phyloP scores from a whole-genome alignment of 1,140 invertebrate species.

The Trichonephila inaurata region DNA sequence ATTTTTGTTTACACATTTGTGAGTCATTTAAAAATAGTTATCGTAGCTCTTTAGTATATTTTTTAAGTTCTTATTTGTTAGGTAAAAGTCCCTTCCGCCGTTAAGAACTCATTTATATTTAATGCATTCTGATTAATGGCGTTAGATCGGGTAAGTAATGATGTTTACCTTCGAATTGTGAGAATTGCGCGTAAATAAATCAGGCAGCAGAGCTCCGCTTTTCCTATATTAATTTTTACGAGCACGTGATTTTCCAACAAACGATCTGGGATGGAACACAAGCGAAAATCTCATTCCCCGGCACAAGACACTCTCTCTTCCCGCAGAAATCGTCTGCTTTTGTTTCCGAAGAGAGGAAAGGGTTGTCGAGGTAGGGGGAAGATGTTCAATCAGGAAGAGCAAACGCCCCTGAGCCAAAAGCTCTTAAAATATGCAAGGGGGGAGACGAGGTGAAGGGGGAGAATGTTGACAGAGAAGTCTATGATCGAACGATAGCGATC shows the following conservation, averaged over 20 bases:
- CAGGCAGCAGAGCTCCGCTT: neutral
- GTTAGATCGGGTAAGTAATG: neutral
- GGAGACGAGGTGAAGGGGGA: neutral
- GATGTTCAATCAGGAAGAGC: constrained; percentile 20
- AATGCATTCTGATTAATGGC: neutral
- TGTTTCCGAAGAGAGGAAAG: neutral
- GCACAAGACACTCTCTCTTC: neutral
- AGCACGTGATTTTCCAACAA: neutral
- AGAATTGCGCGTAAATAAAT: neutral
- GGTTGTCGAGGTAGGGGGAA: neutral
- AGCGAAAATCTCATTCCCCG: constrained; percentile 5
- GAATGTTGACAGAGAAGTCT: neutral
- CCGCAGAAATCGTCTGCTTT: neutral
- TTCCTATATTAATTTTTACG: constrained; percentile 26
- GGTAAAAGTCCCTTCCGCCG: no score
- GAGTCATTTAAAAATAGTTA: no score
- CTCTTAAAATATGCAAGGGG: constrained; percentile 41
- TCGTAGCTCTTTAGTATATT: no score
- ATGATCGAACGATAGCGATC: neutral
- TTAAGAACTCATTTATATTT: neutral
- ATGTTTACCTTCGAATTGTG: neutral
- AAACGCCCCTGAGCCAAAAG: constrained; percentile 13
- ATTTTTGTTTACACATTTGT: no score
- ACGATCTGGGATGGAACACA: neutral
- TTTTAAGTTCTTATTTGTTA: no score